A percentile compares a stretch with the other conserved stretches of the same genome.
Conservation (phyloP, 2,888 invertebrate species). For the Cistogaster globosa region DNA sequence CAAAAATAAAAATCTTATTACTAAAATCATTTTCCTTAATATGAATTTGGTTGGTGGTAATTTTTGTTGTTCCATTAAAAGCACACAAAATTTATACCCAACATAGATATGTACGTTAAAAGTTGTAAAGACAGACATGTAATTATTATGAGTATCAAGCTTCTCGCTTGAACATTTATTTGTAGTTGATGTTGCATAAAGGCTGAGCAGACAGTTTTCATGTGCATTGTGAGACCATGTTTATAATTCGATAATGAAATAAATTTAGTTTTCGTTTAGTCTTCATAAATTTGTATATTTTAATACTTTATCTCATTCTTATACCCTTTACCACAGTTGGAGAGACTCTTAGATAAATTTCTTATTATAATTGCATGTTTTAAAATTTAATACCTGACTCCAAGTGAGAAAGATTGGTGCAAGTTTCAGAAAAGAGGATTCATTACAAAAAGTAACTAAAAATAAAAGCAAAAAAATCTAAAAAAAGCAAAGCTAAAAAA, state of each 20-base stretch:
- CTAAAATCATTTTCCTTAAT: conserved; percentile 44
- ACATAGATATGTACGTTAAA: background rate
- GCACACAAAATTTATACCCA: conserved; percentile 1
- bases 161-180: conserved; percentile 6
- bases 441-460: too few relatives aligned
- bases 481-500: too few relatives aligned
- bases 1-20: conserved; percentile 39
- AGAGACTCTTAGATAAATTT: background rate
- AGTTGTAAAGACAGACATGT: background rate
- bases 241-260: conserved; percentile 65
- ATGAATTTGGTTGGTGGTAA: conserved; percentile 21
- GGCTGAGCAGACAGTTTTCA: conserved; percentile 5
- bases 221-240: conserved; percentile 14
- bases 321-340: background rate
- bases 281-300: background rate
- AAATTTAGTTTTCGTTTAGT: conserved; percentile 58
- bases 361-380: too few relatives aligned
- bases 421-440: too few relatives aligned
- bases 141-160: conserved; percentile 10
- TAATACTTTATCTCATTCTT: background rate
- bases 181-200: conserved; percentile 25
- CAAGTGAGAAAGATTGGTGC: too few relatives aligned
- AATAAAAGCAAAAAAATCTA: too few relatives aligned
- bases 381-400: too few relatives aligned
- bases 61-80: conserved; percentile 19